Conservation (phyloP, 2,797 vertebrate species). For the Alcedo quadribrachys region DNA sequence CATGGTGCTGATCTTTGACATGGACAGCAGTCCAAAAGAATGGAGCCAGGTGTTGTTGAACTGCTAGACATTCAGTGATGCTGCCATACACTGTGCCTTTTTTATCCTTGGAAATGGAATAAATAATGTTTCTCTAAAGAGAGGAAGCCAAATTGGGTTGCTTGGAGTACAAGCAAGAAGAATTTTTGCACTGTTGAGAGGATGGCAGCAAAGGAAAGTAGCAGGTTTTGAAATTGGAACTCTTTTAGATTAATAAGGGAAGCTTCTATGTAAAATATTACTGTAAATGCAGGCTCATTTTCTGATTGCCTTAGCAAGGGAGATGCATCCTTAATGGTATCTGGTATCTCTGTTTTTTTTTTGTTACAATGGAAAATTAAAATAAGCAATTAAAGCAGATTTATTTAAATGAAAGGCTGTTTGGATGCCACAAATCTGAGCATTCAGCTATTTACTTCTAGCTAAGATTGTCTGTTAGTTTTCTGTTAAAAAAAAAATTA, state of each 20-base stretch:
- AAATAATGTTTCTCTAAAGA: not conserved
- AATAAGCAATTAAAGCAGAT: constrained; percentile 40
- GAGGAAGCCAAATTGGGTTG: not conserved
- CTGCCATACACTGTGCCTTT: not conserved
- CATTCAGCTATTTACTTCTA: not conserved
- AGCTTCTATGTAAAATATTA: constrained; percentile 11
- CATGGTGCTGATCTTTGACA: not conserved
- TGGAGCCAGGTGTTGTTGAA: not conserved
- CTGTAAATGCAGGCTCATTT: constrained; percentile 38
- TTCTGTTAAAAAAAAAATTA: not conserved
- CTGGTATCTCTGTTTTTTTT: not conserved
- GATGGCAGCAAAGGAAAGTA: not conserved
- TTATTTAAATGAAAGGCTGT: not conserved
- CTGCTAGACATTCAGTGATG: not conserved
- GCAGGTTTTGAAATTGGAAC: not conserved
- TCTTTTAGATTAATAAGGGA: constrained; percentile 8
- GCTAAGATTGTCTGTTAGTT: not conserved
- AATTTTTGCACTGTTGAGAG: not conserved
- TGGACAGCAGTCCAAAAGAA: not conserved
- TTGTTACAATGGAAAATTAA: constrained; percentile 33
- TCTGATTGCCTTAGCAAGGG: constrained; percentile 36
- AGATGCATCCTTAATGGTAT: constrained; percentile 25
- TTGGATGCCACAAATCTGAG: not conserved
- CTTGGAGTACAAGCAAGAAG: not conserved
- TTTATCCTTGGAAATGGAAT: not conserved